A percentile compares a stretch with the other conserved stretches of the same genome.
phyloP scores from a whole-genome alignment of 2,888 invertebrate species.

The Cenopis cana region DNA sequence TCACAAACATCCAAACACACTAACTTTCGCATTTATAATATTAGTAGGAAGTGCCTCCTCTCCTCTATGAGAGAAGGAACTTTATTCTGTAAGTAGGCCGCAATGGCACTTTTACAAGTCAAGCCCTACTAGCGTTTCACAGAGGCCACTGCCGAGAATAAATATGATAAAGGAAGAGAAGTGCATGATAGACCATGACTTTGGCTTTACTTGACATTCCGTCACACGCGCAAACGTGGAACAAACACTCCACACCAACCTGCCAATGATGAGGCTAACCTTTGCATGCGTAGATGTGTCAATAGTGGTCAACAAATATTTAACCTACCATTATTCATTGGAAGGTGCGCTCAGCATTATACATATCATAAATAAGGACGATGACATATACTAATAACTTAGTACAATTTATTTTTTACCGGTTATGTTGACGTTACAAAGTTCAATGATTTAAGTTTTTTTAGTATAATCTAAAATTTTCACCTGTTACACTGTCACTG shows the following conservation, averaged over 20 bases:
- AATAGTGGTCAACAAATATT: conserved; percentile 69
- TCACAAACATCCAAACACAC: too few species aligned
- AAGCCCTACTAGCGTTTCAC: too few species aligned
- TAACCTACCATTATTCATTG: conserved; percentile 50
- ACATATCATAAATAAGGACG: neutral
- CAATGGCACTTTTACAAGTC: too few species aligned
- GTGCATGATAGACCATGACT: conserved; percentile 52
- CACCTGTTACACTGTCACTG: neutral
- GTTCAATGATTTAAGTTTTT: conserved; percentile 4
- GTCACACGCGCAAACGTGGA: conserved; percentile 57
- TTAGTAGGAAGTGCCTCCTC: too few species aligned
- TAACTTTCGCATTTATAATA: too few species aligned
- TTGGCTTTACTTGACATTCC: conserved; percentile 65
- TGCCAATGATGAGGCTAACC: conserved; percentile 67
- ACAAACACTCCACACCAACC: conserved; percentile 63
- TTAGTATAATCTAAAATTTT: neutral
- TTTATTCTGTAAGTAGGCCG: too few species aligned
- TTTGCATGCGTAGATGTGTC: conserved; percentile 62
- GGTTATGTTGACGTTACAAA: neutral
- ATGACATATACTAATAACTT: neutral
- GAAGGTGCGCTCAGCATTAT: conserved; percentile 20
- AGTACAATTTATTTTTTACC: neutral
- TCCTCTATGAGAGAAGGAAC: too few species aligned
- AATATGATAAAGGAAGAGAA: conserved; percentile 17
- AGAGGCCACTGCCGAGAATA: too few species aligned